A percentile compares a stretch with the other conserved stretches of the same genome.
These are phyloP conservation scores for Lepus oiostolus DNA, from an alignment of 2,797 vertebrate genomes.

Conservation along the genomic window DNA sequence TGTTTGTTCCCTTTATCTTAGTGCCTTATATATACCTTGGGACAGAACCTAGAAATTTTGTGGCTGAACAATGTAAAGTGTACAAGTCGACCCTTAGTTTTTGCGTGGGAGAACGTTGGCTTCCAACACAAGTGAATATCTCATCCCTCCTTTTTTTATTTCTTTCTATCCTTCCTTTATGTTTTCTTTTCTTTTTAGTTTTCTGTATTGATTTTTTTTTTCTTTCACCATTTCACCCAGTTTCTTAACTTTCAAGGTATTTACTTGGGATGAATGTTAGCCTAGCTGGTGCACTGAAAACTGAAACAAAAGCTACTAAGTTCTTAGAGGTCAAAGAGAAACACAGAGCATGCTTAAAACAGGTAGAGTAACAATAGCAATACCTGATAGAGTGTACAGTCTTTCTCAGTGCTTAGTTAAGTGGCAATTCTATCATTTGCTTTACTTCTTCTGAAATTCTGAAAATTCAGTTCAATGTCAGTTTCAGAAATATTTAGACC, in stretches of 20 bases:
- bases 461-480: neutral
- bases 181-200: neutral
- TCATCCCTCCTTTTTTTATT: no score
- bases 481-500: neutral
- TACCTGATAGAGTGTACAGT: neutral
- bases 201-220: neutral
- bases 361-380: neutral
- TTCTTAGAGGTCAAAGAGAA: neutral
- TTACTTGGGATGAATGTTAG: neutral
- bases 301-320: neutral
- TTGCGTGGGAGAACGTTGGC: neutral
- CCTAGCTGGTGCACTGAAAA: neutral
- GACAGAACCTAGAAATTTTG: neutral
- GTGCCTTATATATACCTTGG: neutral
- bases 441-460: neutral
- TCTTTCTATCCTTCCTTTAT: neutral
- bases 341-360: neutral
- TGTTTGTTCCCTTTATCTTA: constrained; percentile 3
- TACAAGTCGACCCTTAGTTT: neutral
- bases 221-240: neutral
- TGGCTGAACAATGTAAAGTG: constrained; percentile 32
- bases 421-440: neutral
- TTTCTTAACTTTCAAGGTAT: neutral
- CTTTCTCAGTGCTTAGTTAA: neutral
- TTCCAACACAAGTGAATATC: neutral